Evolutionary conservation across 1,140 invertebrate genomes (phyloP).

Genomic region (Grapholita molesta): DNA sequence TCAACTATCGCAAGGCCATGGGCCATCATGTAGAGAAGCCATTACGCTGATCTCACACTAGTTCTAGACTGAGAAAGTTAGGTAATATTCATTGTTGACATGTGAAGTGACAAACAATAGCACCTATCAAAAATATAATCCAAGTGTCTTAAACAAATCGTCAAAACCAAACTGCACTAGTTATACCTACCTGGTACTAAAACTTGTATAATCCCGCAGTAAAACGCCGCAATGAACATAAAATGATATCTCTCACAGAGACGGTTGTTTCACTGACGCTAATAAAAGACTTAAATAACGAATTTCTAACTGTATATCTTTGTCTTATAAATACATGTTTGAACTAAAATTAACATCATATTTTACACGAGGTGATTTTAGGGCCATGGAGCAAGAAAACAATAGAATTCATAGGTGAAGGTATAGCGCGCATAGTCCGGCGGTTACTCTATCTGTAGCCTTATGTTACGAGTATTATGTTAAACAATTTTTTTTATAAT

Average conservation of each 20-base stretch:
- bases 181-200: background rate
- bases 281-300: background rate
- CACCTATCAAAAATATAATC: too few species aligned
- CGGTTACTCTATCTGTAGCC: too few species aligned
- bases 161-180: background rate
- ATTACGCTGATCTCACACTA: too few species aligned
- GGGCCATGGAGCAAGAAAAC: background rate
- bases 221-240: background rate
- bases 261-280: background rate
- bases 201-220: constrained; percentile 1
- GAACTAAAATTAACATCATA: background rate
- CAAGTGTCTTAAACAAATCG: background rate
- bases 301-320: background rate
- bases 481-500: too few species aligned
- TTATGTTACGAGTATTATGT: too few species aligned
- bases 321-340: background rate
- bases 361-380: background rate
- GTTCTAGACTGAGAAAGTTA: too few species aligned
- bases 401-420: background rate
- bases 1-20: too few species aligned
- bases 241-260: constrained; percentile 5
- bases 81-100: too few species aligned
- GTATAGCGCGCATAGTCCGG: too few species aligned
- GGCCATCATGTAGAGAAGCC: too few species aligned
- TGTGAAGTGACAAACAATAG: too few species aligned